A percentile compares a stretch with the other conserved stretches of the same genome.
phyloP scores from a whole-genome alignment of 2,113 vertebrate species.

The Fulmarus glacialis region DNA sequence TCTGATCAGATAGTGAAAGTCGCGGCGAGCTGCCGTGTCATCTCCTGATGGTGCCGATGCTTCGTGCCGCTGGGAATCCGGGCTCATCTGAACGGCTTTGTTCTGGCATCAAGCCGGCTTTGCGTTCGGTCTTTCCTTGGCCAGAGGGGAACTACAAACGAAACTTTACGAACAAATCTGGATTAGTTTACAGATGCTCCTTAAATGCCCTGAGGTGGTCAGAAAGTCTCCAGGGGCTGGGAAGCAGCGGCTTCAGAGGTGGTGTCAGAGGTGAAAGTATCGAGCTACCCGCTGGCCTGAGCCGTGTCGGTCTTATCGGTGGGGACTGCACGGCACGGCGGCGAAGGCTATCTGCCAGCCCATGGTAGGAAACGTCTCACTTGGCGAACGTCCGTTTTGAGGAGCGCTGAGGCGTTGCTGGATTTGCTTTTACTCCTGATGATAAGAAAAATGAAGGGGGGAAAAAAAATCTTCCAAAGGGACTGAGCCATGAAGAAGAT shows the following conservation, averaged over 20 bases:
- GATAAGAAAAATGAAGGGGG: neutral
- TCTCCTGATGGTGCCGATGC: neutral
- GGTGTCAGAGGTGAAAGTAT: neutral
- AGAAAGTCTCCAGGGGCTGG: neutral
- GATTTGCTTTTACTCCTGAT: neutral
- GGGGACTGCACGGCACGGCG: rapidly evolving
- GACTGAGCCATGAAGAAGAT: neutral
- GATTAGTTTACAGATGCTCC: neutral
- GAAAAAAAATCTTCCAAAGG: neutral
- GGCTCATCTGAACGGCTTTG: neutral
- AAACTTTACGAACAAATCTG: neutral
- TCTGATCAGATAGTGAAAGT: slow-evolving; percentile 56
- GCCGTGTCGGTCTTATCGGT: neutral
- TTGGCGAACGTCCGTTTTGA: rapidly evolving
- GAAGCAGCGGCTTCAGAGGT: neutral
- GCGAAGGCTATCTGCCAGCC: neutral
- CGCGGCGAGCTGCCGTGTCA: neutral
- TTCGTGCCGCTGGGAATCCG: neutral
- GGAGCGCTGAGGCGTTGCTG: neutral
- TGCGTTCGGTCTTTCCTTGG: neutral
- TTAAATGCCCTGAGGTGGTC: neutral
- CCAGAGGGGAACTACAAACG: neutral
- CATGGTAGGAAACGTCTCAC: neutral
- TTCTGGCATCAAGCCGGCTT: slow-evolving; percentile 17
- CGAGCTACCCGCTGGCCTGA: neutral